Evolutionary conservation across 2,797 vertebrate genomes (phyloP).

Genomic region (Pterois miles): DNA sequence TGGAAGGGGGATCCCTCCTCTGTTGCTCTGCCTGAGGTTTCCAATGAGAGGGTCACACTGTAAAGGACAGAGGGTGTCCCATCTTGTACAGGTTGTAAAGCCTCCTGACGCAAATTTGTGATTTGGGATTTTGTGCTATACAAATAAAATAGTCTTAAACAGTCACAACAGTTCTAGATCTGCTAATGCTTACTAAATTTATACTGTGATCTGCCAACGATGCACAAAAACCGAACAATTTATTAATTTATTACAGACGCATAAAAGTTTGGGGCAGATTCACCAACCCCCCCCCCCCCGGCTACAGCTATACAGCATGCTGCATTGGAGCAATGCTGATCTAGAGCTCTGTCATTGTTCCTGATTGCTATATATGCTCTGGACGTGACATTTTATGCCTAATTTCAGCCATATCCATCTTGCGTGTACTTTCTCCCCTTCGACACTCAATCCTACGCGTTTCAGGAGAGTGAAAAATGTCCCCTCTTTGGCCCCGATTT

Average conservation of each 20-base stretch:
- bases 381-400: conserved; percentile 40
- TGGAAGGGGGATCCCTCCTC: too few species aligned
- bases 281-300: conserved; percentile 9
- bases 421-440: conserved; percentile 32
- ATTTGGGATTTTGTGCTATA: too few species aligned
- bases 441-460: conserved; percentile 14
- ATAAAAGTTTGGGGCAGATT: conserved; percentile 41
- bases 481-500: conserved; percentile 40
- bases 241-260: conserved; percentile 48
- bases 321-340: conserved; percentile 40
- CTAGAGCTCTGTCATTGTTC: conserved; percentile 51
- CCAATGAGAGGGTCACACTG: too few species aligned
- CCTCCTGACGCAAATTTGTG: too few species aligned
- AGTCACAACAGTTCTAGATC: too few species aligned
- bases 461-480: conserved; percentile 43
- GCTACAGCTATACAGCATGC: conserved; percentile 26
- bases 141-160: too few species aligned
- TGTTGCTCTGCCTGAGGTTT: too few species aligned
- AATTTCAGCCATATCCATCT: conserved; percentile 58
- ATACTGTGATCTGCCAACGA: conserved; percentile 30
- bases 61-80: too few species aligned
- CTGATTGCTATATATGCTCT: conserved; percentile 30
- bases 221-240: conserved; percentile 8
- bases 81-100: too few species aligned
- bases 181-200: conserved; percentile 44